Percentiles rank a stretch among this genome's conserved stretches.
These are phyloP conservation scores for Crotalus tigris DNA, from an alignment of 2,113 vertebrate species.

Conservation along the genomic window DNA sequence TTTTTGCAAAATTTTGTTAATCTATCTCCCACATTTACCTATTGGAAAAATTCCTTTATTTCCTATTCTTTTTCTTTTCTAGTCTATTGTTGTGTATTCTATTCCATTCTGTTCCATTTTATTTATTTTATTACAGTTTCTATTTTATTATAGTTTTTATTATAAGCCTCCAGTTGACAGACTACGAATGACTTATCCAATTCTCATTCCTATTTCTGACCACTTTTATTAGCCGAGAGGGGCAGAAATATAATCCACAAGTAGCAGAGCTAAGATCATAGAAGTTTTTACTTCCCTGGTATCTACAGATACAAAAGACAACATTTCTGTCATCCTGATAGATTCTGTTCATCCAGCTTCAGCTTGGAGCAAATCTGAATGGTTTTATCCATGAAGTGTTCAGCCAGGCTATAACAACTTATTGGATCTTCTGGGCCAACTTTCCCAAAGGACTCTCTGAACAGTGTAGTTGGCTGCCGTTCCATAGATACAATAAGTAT, in stretches of 20 bases:
- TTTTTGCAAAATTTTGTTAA: not conserved
- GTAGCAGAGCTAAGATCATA: not conserved
- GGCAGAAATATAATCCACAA: not conserved
- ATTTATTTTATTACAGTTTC: not conserved
- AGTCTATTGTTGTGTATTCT: not conserved
- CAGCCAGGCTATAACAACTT: not conserved
- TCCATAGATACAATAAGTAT: not conserved
- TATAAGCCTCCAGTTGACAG: not conserved
- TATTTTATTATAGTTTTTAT: not conserved
- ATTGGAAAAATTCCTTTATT: not conserved
- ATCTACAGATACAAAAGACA: not conserved
- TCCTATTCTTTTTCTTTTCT: not conserved
- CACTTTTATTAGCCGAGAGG: not conserved
- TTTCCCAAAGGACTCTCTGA: not conserved
- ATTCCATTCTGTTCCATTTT: not conserved
- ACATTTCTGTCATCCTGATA: not conserved
- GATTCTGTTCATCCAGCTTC: not conserved
- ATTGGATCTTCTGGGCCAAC: not conserved
- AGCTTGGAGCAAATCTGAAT: not conserved
- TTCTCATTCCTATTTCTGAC: not conserved
- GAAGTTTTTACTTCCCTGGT: not conserved
- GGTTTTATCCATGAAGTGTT: not conserved
- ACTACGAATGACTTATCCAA: not conserved
- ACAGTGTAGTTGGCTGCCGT: not conserved
- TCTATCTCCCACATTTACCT: not conserved